Evolutionary conservation across 2,888 invertebrate species (phyloP).

Genomic region (Lacanobia oleracea): DNA sequence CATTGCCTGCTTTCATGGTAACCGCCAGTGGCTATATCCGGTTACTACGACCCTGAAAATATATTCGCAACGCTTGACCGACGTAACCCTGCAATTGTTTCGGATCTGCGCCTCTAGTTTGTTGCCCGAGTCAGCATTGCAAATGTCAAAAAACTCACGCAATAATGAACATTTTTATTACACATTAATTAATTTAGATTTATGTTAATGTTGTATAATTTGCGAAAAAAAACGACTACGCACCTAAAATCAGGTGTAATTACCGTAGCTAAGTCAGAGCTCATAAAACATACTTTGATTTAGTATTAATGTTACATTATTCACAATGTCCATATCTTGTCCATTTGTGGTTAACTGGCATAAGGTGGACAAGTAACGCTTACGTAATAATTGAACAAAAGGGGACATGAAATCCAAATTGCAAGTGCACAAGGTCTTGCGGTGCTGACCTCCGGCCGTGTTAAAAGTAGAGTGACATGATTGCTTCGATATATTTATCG

Average conservation of each 20-base stretch:
- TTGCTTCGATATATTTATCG: slow-evolving; percentile 66
- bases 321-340: slow-evolving; percentile 59
- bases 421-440: slow-evolving; percentile 73
- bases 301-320: slow-evolving; percentile 60
- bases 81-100: slow-evolving; percentile 19
- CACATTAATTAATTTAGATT: slow-evolving; percentile 22
- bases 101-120: neutral
- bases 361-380: slow-evolving; percentile 77
- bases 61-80: slow-evolving; percentile 25
- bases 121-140: neutral
- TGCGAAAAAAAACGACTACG: neutral
- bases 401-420: slow-evolving; percentile 77
- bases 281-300: slow-evolving; percentile 51
- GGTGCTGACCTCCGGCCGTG: slow-evolving; percentile 70
- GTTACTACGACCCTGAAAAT: slow-evolving; percentile 29
- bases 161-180: neutral
- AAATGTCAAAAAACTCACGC: slow-evolving; percentile 6
- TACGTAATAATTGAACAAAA: slow-evolving; percentile 76
- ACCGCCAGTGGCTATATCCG: slow-evolving; percentile 25
- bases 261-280: slow-evolving; percentile 1
- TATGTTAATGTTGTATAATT: neutral
- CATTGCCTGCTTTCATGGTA: slow-evolving; percentile 2
- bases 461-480: slow-evolving; percentile 72
- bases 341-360: slow-evolving; percentile 73
- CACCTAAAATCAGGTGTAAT: slow-evolving; percentile 1